Percentiles rank a stretch among this genome's conserved stretches.
phyloP scores from a whole-genome alignment of 2,888 invertebrate species.

The Chromoteleia sp. region DNA sequence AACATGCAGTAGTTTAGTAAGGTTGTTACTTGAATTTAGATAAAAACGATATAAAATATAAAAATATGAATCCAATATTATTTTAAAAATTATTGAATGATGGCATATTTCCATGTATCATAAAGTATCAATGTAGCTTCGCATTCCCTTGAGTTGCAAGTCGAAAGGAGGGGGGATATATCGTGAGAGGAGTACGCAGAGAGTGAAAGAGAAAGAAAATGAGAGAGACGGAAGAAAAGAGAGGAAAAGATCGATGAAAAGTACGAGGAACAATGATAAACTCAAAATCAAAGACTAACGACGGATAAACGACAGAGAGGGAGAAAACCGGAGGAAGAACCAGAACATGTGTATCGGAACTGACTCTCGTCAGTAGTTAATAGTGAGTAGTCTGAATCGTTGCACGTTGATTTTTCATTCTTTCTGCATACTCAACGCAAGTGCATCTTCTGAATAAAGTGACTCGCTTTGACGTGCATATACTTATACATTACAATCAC shows the following conservation, averaged over 20 bases:
- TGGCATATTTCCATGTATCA: neutral
- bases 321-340: constrained; percentile 66
- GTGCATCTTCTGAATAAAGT: constrained; percentile 7
- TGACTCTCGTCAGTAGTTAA: constrained; percentile 62
- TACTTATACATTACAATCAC: too few relatives aligned
- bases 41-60: too few relatives aligned
- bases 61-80: too few relatives aligned
- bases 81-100: too few relatives aligned
- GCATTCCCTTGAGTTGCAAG: constrained; percentile 27
- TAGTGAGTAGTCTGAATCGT: constrained; percentile 61
- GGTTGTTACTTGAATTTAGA: too few relatives aligned
- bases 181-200: constrained; percentile 36
- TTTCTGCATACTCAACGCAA: neutral
- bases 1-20: too few relatives aligned
- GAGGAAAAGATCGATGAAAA: constrained; percentile 48
- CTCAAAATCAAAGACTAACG: constrained; percentile 54
- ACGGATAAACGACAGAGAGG: constrained; percentile 41
- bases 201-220: constrained; percentile 20
- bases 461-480: neutral
- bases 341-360: constrained; percentile 67
- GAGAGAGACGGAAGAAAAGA: constrained; percentile 16
- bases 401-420: constrained; percentile 33
- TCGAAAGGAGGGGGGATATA: constrained; percentile 29
- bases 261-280: constrained; percentile 49
- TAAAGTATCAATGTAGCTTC: constrained; percentile 33